Conservation (phyloP, 2,113 vertebrate genomes). For the Pseudopodoces humilis region DNA sequence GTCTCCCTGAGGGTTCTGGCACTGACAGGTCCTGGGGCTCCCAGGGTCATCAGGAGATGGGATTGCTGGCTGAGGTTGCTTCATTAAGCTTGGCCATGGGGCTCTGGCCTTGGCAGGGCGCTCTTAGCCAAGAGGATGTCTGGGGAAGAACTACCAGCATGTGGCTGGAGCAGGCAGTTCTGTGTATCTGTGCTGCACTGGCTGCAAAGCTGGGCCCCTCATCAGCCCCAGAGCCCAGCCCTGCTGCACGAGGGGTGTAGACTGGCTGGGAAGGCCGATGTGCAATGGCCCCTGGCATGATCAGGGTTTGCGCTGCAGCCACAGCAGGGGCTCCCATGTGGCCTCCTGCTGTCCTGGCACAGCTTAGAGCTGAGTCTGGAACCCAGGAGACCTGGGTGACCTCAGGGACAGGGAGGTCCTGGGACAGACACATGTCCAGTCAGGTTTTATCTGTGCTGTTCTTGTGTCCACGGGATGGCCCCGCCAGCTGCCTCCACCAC, state of each 20-base stretch:
- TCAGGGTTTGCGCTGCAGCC: not conserved
- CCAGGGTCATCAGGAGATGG: not conserved
- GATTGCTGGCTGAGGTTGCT: not conserved
- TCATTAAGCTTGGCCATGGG: not conserved
- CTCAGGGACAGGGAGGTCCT: too few species aligned
- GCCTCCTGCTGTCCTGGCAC: not conserved
- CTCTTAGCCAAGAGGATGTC: rapidly evolving
- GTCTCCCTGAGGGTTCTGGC: not conserved
- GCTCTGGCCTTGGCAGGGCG: rapidly evolving
- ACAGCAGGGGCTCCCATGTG: rapidly evolving
- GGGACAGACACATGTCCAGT: not conserved
- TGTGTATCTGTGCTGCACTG: rapidly evolving
- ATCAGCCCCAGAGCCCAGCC: not conserved
- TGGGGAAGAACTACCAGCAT: not conserved
- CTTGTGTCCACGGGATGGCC: rapidly evolving
- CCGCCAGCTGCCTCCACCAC: too few species aligned
- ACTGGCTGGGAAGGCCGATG: rapidly evolving
- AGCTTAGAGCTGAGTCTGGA: not conserved
- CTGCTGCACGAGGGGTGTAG: rapidly evolving
- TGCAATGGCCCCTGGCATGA: not conserved
- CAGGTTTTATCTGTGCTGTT: not conserved
- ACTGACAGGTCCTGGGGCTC: not conserved
- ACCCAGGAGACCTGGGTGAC: too few species aligned
- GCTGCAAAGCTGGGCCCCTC: not conserved
- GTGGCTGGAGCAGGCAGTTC: rapidly evolving